Evolutionary conservation across 2,113 vertebrate species (phyloP).

Genomic region (Cariama cristata): DNA sequence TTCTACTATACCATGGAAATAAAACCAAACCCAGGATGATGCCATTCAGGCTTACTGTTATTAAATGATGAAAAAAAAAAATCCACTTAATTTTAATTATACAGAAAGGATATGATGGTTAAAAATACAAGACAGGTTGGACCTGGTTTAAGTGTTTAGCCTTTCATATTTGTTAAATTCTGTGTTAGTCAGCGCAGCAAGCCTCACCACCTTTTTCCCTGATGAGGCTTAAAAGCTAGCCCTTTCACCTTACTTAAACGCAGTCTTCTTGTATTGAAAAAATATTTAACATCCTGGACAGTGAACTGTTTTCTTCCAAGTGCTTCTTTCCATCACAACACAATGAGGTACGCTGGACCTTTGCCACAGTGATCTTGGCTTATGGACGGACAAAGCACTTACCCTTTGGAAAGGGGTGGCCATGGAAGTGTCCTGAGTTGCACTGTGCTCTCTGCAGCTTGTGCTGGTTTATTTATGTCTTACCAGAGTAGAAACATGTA

Average conservation of each 20-base stretch:
- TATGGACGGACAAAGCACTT: background rate
- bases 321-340: slow-evolving; percentile 38
- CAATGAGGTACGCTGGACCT: background rate
- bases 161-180: background rate
- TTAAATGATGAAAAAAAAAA: background rate
- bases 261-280: slow-evolving; percentile 40
- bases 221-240: background rate
- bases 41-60: background rate
- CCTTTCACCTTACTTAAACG: background rate
- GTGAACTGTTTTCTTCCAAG: slow-evolving; percentile 49
- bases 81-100: background rate
- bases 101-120: background rate
- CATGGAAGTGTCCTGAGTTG: slow-evolving; percentile 10
- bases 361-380: background rate
- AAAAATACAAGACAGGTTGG: background rate
- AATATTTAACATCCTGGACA: slow-evolving; percentile 49
- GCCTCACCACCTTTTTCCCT: background rate
- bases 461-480: slow-evolving; percentile 20
- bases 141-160: background rate
- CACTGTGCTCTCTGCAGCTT: slow-evolving; percentile 13
- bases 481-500: background rate
- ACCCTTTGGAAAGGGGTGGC: background rate
- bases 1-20: background rate
- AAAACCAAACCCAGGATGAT: background rate
- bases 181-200: background rate